A percentile compares a stretch with the other conserved stretches of the same genome.
Conservation (phyloP, 2,113 vertebrate species). For the Glaucomys volans region DNA sequence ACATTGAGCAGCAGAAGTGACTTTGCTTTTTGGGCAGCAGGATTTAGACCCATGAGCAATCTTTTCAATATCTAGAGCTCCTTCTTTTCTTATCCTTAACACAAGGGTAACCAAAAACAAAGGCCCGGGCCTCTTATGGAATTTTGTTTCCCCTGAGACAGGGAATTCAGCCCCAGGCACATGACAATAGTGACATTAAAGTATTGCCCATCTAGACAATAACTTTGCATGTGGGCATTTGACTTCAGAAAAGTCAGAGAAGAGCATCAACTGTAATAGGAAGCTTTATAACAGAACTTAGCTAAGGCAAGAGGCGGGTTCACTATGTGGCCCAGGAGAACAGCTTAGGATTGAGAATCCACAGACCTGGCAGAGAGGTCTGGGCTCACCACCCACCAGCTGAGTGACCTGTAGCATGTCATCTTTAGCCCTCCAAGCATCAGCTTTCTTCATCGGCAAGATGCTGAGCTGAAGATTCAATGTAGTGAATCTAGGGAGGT, state of each 20-base stretch:
- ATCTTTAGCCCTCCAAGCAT: background rate
- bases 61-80: background rate
- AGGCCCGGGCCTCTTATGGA: background rate
- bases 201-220: background rate
- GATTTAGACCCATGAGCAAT: background rate
- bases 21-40: background rate
- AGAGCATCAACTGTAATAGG: rapidly evolving
- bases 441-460: background rate
- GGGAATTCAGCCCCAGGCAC: background rate
- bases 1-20: background rate
- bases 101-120: background rate
- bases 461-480: background rate
- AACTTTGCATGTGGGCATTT: background rate
- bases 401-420: background rate
- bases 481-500: no score
- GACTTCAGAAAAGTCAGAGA: background rate
- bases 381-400: background rate
- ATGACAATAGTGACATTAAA: background rate
- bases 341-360: background rate
- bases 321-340: no score
- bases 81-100: background rate
- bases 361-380: rapidly evolving
- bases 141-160: background rate
- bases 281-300: background rate
- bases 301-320: background rate